These are phyloP conservation scores for Philopotamus ludificatus DNA, from an alignment of 1,140 invertebrate genomes.

Conservation along the genomic window DNA sequence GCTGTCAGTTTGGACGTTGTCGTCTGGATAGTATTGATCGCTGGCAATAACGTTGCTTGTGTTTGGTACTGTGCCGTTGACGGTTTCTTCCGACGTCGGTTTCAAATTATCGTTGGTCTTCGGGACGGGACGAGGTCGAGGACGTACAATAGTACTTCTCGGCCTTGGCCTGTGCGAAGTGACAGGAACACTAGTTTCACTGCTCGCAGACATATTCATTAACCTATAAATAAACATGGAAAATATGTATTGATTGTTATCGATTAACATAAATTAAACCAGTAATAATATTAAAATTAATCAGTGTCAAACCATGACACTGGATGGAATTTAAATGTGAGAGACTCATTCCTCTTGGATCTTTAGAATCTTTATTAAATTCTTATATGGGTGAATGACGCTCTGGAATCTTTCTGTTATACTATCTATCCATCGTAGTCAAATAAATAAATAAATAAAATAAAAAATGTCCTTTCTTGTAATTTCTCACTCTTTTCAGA, in stretches of 20 bases:
- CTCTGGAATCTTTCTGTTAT: too few relatives aligned
- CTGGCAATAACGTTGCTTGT: constrained; percentile 23
- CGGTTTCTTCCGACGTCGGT: constrained; percentile 3
- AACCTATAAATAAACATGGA: constrained; percentile 14
- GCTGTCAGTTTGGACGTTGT: constrained; percentile 13
- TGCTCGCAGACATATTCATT: constrained; percentile 20
- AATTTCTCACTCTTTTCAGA: too few relatives aligned
- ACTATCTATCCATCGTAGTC: too few relatives aligned
- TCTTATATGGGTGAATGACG: too few relatives aligned
- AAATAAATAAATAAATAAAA: too few relatives aligned
- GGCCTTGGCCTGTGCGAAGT: constrained; percentile 22
- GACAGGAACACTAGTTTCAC: constrained; percentile 24
- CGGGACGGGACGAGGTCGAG: constrained; percentile 12
- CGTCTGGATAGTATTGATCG: constrained; percentile 36
- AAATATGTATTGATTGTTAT: not conserved
- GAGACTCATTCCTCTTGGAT: too few relatives aligned
- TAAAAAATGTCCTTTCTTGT: too few relatives aligned
- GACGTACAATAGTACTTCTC: constrained; percentile 3
- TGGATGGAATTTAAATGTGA: too few relatives aligned
- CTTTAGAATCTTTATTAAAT: too few relatives aligned
- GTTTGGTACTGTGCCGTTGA: not conserved
- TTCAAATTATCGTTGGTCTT: constrained; percentile 24
- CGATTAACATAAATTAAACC: not conserved
- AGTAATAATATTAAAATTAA: not conserved
- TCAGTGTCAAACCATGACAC: not conserved